Percentiles rank a stretch among this genome's conserved stretches.
Conservation (phyloP, 1,140 invertebrate species). For the Drosophila ambigua region DNA sequence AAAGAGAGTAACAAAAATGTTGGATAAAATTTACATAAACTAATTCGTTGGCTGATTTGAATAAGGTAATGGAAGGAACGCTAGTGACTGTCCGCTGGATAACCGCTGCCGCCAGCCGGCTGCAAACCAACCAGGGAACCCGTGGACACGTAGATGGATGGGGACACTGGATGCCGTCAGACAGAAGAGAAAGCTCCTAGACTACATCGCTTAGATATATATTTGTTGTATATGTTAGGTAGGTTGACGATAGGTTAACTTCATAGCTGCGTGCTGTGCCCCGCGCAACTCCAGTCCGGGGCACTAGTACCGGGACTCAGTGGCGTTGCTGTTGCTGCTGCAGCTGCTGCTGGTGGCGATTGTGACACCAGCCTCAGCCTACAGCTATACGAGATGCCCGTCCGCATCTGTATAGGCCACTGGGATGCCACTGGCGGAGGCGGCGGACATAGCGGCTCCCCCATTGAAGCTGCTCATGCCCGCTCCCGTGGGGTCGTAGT, state of each 20-base stretch:
- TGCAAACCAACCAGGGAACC: too few species aligned
- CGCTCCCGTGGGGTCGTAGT: conserved; percentile 72
- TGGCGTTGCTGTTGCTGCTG: conserved; percentile 10
- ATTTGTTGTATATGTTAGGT: conserved; percentile 32
- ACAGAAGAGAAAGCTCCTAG: conserved; percentile 61
- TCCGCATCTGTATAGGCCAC: conserved; percentile 82
- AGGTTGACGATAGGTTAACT: conserved; percentile 12
- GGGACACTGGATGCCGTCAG: background rate
- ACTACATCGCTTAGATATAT: conserved; percentile 51
- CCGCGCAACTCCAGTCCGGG: too few species aligned
- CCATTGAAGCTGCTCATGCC: conserved; percentile 76
- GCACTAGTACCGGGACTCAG: conserved; percentile 61
- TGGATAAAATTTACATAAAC: conserved; percentile 77
- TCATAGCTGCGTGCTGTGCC: conserved; percentile 13
- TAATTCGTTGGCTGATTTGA: conserved; percentile 81
- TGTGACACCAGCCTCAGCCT: conserved; percentile 68
- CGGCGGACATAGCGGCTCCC: conserved; percentile 16
- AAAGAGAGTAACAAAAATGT: conserved; percentile 12
- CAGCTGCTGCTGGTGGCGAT: conserved; percentile 20
- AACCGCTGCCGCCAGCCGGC: background rate
- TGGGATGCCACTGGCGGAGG: conserved; percentile 43
- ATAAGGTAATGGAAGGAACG: conserved; percentile 69
- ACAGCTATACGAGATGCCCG: conserved; percentile 83
- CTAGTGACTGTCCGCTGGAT: conserved; percentile 1
- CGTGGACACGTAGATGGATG: background rate